phyloP scores from a whole-genome alignment of 2,888 invertebrate species.

The Dicranocentrus wangi region DNA sequence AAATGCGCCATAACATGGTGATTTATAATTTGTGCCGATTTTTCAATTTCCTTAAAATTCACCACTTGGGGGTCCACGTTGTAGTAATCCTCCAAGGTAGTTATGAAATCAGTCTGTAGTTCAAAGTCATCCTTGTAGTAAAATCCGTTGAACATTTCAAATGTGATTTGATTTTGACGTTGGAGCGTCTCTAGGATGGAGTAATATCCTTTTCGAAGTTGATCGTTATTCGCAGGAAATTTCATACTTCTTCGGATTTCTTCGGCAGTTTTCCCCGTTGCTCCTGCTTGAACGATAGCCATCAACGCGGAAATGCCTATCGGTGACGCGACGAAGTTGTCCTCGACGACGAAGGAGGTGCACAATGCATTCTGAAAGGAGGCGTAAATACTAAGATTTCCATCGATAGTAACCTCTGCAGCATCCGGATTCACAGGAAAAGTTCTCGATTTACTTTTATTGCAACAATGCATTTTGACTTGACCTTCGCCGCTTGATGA shows the following conservation, averaged over 20 bases:
- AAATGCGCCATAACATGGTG: no score
- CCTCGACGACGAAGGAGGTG: no score
- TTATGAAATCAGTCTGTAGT: constrained; percentile 63
- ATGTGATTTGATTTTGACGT: constrained; percentile 67
- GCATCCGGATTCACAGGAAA: no score
- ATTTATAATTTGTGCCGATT: no score
- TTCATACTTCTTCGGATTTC: constrained; percentile 61
- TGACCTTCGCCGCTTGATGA: no score
- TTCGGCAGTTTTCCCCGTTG: constrained; percentile 62
- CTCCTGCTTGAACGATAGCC: constrained; percentile 71
- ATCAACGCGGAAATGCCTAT: constrained; percentile 69
- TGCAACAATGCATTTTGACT: no score
- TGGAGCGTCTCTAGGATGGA: no score
- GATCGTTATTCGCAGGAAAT: constrained; percentile 56
- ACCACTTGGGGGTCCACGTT: constrained; percentile 71
- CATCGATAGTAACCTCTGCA: no score
- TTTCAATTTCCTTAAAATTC: constrained; percentile 73
- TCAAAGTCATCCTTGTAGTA: constrained; percentile 73
- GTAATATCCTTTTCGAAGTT: constrained; percentile 64
- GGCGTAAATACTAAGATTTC: no score
- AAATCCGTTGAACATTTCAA: constrained; percentile 74
- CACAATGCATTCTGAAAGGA: no score
- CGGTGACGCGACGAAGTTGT: constrained; percentile 70
- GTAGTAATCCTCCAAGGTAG: constrained; percentile 71
- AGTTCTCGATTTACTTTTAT: no score